Evolutionary conservation across 2,797 vertebrate genomes (phyloP).

Genomic region (Lophotriccus pileatus): DNA sequence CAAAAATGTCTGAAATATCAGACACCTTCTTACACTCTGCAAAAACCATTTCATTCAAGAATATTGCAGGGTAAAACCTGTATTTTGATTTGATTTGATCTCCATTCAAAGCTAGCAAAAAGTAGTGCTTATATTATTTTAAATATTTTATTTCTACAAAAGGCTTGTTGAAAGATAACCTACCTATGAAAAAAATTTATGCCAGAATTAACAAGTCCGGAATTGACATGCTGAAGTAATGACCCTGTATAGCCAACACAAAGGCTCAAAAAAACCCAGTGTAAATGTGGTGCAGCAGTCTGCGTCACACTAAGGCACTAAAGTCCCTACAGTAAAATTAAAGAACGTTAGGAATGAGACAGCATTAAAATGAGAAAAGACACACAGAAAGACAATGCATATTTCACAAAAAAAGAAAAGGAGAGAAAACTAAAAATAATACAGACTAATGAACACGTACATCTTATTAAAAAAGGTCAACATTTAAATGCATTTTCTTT

Average conservation of each 20-base stretch:
- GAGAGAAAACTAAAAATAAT: not conserved
- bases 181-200: not conserved
- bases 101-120: not conserved
- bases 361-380: constrained; percentile 24
- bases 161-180: not conserved
- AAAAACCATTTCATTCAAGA: not conserved
- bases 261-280: not conserved
- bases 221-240: not conserved
- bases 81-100: not conserved
- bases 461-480: not conserved
- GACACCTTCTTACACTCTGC: not conserved
- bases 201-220: not conserved
- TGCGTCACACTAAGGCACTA: not conserved
- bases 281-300: not conserved
- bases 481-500: constrained; percentile 61
- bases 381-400: not conserved
- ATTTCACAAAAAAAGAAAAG: not conserved
- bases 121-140: not conserved
- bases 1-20: not conserved
- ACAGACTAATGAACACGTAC: not conserved
- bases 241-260: not conserved
- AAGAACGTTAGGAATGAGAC: not conserved
- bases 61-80: not conserved
- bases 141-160: not conserved
- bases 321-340: not conserved